Conservation (phyloP, 1,140 invertebrate species). For the Procambarus clarkii region DNA sequence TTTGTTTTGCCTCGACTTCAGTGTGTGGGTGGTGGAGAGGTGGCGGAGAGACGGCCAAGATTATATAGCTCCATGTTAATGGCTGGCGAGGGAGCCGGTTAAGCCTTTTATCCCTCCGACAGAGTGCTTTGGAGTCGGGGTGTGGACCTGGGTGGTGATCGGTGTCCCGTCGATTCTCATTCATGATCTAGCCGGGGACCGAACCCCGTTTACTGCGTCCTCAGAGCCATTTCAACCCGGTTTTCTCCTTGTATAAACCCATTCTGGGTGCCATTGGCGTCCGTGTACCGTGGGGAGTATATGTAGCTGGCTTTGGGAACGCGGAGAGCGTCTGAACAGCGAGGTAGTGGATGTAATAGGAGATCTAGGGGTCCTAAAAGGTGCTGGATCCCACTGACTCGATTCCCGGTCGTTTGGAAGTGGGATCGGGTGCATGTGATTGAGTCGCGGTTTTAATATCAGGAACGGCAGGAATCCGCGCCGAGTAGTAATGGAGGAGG, state of each 20-base stretch:
- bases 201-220: constrained; percentile 42
- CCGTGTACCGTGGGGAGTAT: not conserved
- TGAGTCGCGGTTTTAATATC: constrained; percentile 71
- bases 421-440: constrained; percentile 68
- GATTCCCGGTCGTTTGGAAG: constrained; percentile 67
- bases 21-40: not conserved
- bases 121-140: constrained; percentile 56
- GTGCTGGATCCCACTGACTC: constrained; percentile 69
- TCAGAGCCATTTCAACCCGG: not conserved
- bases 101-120: constrained; percentile 51
- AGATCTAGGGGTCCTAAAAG: constrained; percentile 51
- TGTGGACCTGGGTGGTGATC: constrained; percentile 47
- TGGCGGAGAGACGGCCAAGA: not conserved
- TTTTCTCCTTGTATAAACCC: not conserved
- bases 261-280: not conserved
- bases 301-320: not conserved
- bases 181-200: constrained; percentile 56
- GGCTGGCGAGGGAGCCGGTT: constrained; percentile 28
- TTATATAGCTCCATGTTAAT: constrained; percentile 27
- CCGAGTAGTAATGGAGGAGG: constrained; percentile 65
- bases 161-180: constrained; percentile 69
- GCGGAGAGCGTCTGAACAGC: not conserved
- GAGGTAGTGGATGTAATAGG: not conserved
- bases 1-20: no score
- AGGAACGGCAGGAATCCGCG: constrained; percentile 67